These are phyloP conservation scores for Leptinotarsa haldemani DNA, from an alignment of 2,888 invertebrate species.

Conservation along the genomic window DNA sequence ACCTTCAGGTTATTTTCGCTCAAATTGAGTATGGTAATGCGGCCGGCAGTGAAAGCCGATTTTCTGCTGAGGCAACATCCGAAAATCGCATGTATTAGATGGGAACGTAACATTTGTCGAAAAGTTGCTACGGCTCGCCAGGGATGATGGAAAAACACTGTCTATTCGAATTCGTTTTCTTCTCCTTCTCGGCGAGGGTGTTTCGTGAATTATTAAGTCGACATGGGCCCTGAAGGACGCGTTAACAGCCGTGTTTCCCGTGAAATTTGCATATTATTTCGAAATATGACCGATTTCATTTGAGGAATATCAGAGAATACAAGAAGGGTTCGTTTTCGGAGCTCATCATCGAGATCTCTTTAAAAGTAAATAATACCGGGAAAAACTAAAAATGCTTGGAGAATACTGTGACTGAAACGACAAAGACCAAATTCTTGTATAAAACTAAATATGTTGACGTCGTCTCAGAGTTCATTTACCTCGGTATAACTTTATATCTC, in stretches of 20 bases:
- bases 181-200: not conserved
- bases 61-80: conserved; percentile 48
- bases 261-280: not conserved
- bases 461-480: too few species aligned
- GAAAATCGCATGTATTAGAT: conserved; percentile 40
- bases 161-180: conserved; percentile 2
- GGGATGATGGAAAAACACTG: conserved; percentile 6
- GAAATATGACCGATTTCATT: too few species aligned
- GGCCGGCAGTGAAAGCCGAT: conserved; percentile 48
- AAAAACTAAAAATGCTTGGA: too few species aligned
- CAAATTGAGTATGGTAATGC: conserved; percentile 49
- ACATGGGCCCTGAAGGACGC: not conserved
- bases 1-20: conserved; percentile 53
- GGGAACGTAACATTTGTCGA: conserved; percentile 35
- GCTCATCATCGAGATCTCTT: too few species aligned
- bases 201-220: conserved; percentile 5
- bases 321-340: not conserved
- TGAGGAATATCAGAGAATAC: not conserved
- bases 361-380: too few species aligned
- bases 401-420: too few species aligned
- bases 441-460: too few species aligned
- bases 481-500: too few species aligned
- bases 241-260: not conserved
- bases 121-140: conserved; percentile 16
- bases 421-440: too few species aligned